Percentiles rank a stretch among this genome's conserved stretches.
Evolutionary conservation across 1,140 invertebrate species (phyloP).

Genomic region (Linepithema humile): DNA sequence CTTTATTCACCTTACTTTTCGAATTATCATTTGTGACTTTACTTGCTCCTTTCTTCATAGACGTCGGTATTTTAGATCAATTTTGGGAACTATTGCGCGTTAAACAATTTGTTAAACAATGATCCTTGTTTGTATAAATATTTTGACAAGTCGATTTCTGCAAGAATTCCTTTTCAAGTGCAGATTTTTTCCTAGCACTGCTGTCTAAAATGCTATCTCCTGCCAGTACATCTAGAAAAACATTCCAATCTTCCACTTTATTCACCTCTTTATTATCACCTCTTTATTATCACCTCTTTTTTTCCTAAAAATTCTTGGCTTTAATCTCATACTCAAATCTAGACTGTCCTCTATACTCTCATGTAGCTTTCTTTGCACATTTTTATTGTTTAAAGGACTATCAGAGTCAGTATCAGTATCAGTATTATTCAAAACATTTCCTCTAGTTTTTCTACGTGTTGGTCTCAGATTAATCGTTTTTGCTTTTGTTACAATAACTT

Average conservation of each 20-base stretch:
- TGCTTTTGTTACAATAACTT: not conserved
- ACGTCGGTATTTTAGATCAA: no score
- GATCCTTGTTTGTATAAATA: not conserved
- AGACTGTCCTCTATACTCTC: not conserved
- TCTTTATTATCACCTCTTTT: no score
- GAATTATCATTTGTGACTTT: no score
- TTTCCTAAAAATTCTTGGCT: slow-evolving; percentile 37
- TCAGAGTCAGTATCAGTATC: no score
- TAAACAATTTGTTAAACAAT: no score
- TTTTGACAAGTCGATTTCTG: not conserved
- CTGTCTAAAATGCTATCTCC: not conserved
- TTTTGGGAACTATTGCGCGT: no score
- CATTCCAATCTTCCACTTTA: not conserved
- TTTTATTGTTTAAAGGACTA: not conserved
- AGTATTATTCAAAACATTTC: slow-evolving; percentile 27
- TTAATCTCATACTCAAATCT: not conserved
- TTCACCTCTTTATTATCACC: no score
- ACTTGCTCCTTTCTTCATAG: no score
- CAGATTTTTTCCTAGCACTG: not conserved
- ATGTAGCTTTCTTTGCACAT: not conserved
- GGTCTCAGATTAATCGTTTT: not conserved
- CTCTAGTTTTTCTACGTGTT: not conserved
- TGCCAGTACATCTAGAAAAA: slow-evolving; percentile 17
- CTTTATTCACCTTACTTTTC: no score
- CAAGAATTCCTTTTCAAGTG: not conserved